phyloP scores from a whole-genome alignment of 2,113 vertebrate genomes.

The Parus major region DNA sequence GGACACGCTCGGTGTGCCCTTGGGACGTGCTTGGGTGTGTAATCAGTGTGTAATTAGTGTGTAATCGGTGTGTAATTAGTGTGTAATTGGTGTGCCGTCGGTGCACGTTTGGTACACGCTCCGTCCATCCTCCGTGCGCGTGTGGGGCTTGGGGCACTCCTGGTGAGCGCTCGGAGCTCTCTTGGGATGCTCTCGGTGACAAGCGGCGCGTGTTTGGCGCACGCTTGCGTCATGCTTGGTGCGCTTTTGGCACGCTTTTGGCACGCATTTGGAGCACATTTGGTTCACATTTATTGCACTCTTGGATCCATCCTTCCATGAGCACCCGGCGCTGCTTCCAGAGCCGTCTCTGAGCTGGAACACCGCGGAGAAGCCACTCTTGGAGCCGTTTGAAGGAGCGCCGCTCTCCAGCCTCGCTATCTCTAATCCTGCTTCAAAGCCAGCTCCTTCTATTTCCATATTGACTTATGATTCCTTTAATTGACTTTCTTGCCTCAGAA shows the following conservation, averaged over 20 bases:
- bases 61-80: background rate
- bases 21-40: background rate
- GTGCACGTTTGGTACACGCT: accelerated
- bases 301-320: accelerated
- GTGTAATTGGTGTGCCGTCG: background rate
- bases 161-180: accelerated
- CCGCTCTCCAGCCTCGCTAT: background rate
- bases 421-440: conserved; percentile 53
- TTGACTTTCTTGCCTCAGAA: conserved; percentile 56
- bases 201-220: accelerated
- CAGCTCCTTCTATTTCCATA: conserved; percentile 32
- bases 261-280: accelerated
- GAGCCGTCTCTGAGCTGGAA: accelerated
- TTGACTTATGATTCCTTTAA: conserved; percentile 36
- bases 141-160: accelerated
- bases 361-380: accelerated
- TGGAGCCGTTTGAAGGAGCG: background rate
- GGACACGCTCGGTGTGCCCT: no score
- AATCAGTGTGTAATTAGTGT: background rate
- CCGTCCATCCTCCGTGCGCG: accelerated
- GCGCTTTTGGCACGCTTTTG: accelerated
- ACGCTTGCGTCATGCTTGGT: background rate
- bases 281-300: background rate
- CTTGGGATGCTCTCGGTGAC: accelerated
- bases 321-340: accelerated